These are phyloP conservation scores for Harpagoxenus sublaevis DNA, from an alignment of 2,888 invertebrate species.

Conservation along the genomic window DNA sequence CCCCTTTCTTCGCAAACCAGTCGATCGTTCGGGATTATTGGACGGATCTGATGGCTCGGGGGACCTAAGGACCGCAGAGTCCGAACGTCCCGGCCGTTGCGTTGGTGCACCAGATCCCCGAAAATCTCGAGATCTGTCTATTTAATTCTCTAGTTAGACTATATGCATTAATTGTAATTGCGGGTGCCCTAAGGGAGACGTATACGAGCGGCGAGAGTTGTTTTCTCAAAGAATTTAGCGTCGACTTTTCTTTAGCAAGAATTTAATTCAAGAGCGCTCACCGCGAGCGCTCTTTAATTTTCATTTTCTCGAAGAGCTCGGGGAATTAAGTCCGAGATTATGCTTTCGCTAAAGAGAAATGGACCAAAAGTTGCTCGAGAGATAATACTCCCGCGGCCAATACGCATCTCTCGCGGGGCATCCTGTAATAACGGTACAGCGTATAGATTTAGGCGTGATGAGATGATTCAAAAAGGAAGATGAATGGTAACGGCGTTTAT, in stretches of 20 bases:
- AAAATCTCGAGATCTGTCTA: background rate
- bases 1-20: conserved; percentile 4
- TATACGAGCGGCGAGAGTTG: conserved; percentile 19
- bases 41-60: background rate
- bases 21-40: background rate
- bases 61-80: background rate
- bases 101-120: background rate
- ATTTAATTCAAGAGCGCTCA: conserved; percentile 35
- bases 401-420: conserved; percentile 31
- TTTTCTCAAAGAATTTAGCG: conserved; percentile 37
- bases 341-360: conserved; percentile 38
- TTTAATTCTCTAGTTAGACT: conserved; percentile 38
- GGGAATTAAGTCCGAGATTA: conserved; percentile 31
- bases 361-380: conserved; percentile 21
- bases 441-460: conserved; percentile 70
- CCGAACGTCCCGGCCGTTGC: background rate
- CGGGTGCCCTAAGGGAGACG: conserved; percentile 27
- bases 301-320: conserved; percentile 25
- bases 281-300: conserved; percentile 40
- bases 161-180: conserved; percentile 43
- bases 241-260: conserved; percentile 40
- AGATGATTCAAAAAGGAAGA: conserved; percentile 70
- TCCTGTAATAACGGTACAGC: conserved; percentile 42
- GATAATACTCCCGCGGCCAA: conserved; percentile 10
- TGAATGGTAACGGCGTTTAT: conserved; percentile 78